phyloP scores from a whole-genome alignment of 2,888 invertebrate species.

The Drosophila flavopinicola region DNA sequence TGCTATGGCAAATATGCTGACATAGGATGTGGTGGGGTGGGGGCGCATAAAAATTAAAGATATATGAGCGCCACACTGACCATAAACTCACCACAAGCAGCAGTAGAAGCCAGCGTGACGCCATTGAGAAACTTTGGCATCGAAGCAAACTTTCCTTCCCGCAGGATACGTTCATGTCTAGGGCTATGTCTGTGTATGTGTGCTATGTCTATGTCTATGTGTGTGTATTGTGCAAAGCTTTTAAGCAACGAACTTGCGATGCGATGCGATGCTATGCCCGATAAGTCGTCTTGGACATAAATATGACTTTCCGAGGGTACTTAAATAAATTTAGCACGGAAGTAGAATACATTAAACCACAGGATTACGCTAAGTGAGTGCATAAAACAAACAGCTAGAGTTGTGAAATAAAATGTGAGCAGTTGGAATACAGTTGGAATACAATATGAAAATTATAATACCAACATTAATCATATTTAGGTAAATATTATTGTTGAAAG shows the following conservation, averaged over 20 bases:
- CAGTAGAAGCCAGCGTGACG: constrained; percentile 46
- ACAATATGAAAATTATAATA: constrained; percentile 7
- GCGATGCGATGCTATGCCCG: constrained; percentile 11
- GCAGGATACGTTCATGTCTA: constrained; percentile 34
- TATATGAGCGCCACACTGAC: constrained; percentile 59
- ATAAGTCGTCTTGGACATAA: constrained; percentile 50
- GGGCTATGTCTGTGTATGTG: constrained; percentile 3
- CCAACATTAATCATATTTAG: constrained; percentile 27
- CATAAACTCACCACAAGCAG: constrained; percentile 43
- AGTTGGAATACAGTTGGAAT: neutral
- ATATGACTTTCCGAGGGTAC: constrained; percentile 44
- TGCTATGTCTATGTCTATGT: constrained; percentile 4
- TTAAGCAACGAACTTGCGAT: constrained; percentile 46
- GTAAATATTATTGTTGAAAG: neutral
- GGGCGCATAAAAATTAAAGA: constrained; percentile 73
- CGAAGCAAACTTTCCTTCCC: constrained; percentile 27
- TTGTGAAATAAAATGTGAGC: neutral
- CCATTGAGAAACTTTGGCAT: constrained; percentile 22
- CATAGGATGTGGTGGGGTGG: too few relatives aligned
- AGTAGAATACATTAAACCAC: constrained; percentile 64
- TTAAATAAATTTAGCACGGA: constrained; percentile 47
- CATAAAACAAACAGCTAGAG: constrained; percentile 34
- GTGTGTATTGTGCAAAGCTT: constrained; percentile 32
- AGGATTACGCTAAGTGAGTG: constrained; percentile 68
- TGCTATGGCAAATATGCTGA: constrained; percentile 72